Evolutionary conservation across 2,797 vertebrate genomes (phyloP).

Genomic region (Rhynchonycteris naso): DNA sequence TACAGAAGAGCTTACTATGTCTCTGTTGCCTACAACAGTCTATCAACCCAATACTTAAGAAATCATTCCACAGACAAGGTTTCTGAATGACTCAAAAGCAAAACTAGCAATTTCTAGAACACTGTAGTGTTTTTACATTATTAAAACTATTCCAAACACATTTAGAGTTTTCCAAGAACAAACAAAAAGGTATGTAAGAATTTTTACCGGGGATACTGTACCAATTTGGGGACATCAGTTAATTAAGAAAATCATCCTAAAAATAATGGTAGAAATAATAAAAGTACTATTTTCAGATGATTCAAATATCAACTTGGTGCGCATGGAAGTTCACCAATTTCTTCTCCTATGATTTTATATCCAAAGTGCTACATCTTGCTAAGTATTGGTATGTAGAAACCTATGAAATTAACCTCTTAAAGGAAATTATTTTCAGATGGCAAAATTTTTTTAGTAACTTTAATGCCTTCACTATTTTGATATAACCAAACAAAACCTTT

Average conservation of each 20-base stretch:
- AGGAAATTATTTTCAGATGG: conserved; percentile 18
- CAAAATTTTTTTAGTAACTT: conserved; percentile 26
- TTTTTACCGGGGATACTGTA: conserved; percentile 42
- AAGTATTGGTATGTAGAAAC: conserved; percentile 14
- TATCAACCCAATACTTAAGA: conserved; percentile 14
- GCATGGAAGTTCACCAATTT: conserved; percentile 49
- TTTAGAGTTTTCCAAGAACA: conserved; percentile 37
- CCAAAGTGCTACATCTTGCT: conserved; percentile 72
- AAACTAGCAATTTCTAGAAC: conserved; percentile 52
- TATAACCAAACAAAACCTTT: conserved; percentile 39
- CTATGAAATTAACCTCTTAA: conserved; percentile 20
- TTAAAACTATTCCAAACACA: conserved; percentile 37
- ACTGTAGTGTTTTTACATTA: conserved; percentile 43
- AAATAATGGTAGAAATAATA: conserved; percentile 42
- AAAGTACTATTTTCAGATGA: conserved; percentile 61
- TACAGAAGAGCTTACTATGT: neutral
- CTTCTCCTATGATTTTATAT: conserved; percentile 46
- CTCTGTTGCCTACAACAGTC: neutral
- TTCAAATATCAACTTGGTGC: conserved; percentile 71
- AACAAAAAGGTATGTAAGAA: neutral
- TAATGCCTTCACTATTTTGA: conserved; percentile 40
- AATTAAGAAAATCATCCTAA: conserved; percentile 49
- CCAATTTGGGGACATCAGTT: conserved; percentile 37
- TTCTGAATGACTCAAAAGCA: conserved; percentile 15
- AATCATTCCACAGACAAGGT: conserved; percentile 10